phyloP scores from a whole-genome alignment of 2,113 vertebrate genomes.

The Opisthocomus hoazin region DNA sequence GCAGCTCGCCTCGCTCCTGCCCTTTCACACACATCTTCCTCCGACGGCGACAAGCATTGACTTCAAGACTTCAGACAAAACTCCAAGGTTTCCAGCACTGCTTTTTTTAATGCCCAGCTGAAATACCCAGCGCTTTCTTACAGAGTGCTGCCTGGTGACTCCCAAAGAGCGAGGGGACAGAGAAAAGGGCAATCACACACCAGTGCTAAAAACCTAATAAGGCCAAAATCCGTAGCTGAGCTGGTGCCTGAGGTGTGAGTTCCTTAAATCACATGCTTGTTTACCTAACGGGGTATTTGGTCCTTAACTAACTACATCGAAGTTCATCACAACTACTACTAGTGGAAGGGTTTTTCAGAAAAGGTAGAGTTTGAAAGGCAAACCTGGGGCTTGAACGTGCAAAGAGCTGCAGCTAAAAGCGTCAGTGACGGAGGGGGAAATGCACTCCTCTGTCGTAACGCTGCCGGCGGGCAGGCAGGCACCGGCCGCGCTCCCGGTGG shows the following conservation, averaged over 20 bases:
- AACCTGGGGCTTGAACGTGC: neutral
- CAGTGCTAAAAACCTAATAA: neutral
- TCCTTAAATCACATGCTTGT: too few relatives aligned
- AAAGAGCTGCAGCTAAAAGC: too few relatives aligned
- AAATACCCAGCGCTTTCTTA: neutral
- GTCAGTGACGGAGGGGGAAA: too few relatives aligned
- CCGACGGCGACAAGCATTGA: fast-evolving
- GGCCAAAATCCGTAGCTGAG: neutral
- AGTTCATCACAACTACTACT: neutral
- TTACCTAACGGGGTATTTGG: fast-evolving
- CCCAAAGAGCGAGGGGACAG: neutral
- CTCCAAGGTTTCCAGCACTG: neutral
- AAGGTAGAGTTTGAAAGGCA: neutral
- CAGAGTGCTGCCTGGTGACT: neutral
- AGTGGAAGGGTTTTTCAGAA: neutral
- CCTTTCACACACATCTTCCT: neutral
- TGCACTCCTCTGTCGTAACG: fast-evolving
- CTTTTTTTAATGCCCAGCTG: neutral
- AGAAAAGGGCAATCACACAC: neutral
- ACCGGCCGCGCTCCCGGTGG: fast-evolving
- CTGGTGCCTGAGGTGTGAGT: neutral
- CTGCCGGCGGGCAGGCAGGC: too few relatives aligned
- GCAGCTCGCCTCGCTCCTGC: neutral
- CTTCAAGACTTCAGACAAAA: too few relatives aligned
- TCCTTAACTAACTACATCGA: neutral